Evolutionary conservation across 2,888 invertebrate genomes (phyloP), one percentile per base, ranked within the genome.

Genomic region (Drosophila prolongata): DNA sequence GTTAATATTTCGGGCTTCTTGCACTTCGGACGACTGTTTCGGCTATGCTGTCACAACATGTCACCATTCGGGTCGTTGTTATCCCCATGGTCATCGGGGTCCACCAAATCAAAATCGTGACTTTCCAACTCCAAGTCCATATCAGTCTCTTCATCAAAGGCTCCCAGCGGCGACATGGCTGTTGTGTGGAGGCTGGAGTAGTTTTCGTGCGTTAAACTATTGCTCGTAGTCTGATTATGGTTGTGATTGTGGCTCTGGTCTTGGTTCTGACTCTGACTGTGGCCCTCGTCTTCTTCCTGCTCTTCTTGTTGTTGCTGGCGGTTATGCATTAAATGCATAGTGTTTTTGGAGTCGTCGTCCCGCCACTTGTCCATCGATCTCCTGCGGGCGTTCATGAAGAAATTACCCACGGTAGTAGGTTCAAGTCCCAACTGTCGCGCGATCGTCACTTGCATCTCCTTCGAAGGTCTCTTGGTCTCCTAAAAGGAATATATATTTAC

Each of bases 341-440:
- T 46, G 57, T 87, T 89, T 44, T 91, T 92, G 1, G 80, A 76
- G 49, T 96, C 97, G 89, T 98, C 98, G 91, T 98, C 98, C 92
- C 97, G 97, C 98, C 99, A 99, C 91, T 99, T 99, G 93, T 99
- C 99, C 97, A 97, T 97, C 3, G 97, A 97, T 79, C 99, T 95
- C 84, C 99, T 95, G 70, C 99, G 94, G n/a, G 99, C 99, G 93
- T 99, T 99, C 99, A 99, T 99, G 94, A 99, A 99, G 94, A 99
- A 99, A 93, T 99, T 99, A 54, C 99, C 99, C 67, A 99, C 99
- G 11, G 99, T 99, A 59, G 98, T 98, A 58, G 99, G 98, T 92
- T 99, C 98, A 80, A 99, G 94, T 75, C 99, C 98, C 88, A 99
- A 94, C 92, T 99, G 99, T 82, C 99, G 95, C 34, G 99, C 99